Base-by-base conservation (phyloP, 2,113 vertebrate species). In the Epinephelus moara region DNA sequence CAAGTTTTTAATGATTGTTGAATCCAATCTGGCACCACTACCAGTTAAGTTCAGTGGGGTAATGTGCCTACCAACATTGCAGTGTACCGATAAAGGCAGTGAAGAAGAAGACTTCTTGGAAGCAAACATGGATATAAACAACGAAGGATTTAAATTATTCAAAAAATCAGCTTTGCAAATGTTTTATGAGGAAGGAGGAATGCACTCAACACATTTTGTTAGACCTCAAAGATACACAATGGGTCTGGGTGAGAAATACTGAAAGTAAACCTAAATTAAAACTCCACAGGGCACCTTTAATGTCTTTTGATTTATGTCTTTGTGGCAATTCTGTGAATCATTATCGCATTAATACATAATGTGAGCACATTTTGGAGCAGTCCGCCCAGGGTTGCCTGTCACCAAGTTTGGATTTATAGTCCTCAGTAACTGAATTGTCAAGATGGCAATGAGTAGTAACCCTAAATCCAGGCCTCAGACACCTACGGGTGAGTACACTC, bases 121-220 rank as follows among this genome's bases (percentile, higher is more conserved):
- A n/a, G 10, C 30, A 6, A n/a, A 40, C 30, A n/a, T 40, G 37
- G 60, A 68, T 19, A 68, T 50, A 50, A 50, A 50, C 8, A 1
- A 68, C 50, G 25, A 33, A 71, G 23, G n/a, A 42, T 23, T 56
- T 56, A 2, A 71, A 71, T 56, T 71, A 71, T 71, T 70, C 1
- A 56, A 70, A 14, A 70, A 70, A 70, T 56, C 2, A 9, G 12
- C 50, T 37, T 13, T 55, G 52, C 33, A 40, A 70, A 56, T 56
- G 33, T 71, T 70, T 70, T 18, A 42, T 40, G 52, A 23, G 52
- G 21, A 42, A 25, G n/a, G 21, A 71, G 6, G 6, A 57, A 57
- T 27, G 37, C 69, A 42, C 50, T 23, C 3, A 55, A n/a, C 50
- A 71, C 7, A 42, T 25, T 57, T 57, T 71, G 1, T 56, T 42